Base-by-base conservation (phyloP, 1,140 invertebrate genomes). In the Zaprionus ornatus region DNA sequence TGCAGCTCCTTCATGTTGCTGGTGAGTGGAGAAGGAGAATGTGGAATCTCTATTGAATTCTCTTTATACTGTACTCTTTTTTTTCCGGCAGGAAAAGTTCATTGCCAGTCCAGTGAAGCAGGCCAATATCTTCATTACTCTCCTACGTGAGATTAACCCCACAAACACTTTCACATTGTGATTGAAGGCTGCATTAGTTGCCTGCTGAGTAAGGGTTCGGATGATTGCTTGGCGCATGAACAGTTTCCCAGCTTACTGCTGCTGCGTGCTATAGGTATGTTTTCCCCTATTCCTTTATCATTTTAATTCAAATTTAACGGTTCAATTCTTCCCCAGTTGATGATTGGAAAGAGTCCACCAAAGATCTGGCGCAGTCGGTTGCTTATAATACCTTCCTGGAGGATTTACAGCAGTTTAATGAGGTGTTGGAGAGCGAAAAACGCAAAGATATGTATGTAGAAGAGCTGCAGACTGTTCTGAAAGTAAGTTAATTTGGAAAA, bases 141-240 rank as follows among this genome's bases (percentile, higher is more conserved):
- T 92, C 4, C 66, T 92, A 5, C 85, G 90, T 10, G 82, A 91
- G 5, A 79, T 92, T 9, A 62, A 4, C 10, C 23, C 57, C 0
- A 29, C 7, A 7, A 54, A 37, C 9, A 79, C 25, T 64, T 75
- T 15, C 63, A 42, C 13, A 80, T 66, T 56, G 86, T 91, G 60
- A 79, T 91, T 12, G 81, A 81, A 17, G 91, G 86, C 40, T 92
- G 91, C 60, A 69, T 93, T 35, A 91, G 84, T 42, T 94, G 94
- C 72, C 88, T 95, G 23, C 75, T 90, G 3, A 92, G 92, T 61
- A 48, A 32, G 15, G 79, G 79, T 1, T 93, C 94, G 62, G 92
- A 93, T 29, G 91, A 92, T 57, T 94, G 94, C 68, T 93, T 95
- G 95, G 95, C 93, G 82, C 68, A 94, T 93, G 82, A 95, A 86